These are phyloP conservation scores for Lepidotrigona ventralis DNA, from an alignment of 1,140 invertebrate genomes.

Conservation along the genomic window DNA sequence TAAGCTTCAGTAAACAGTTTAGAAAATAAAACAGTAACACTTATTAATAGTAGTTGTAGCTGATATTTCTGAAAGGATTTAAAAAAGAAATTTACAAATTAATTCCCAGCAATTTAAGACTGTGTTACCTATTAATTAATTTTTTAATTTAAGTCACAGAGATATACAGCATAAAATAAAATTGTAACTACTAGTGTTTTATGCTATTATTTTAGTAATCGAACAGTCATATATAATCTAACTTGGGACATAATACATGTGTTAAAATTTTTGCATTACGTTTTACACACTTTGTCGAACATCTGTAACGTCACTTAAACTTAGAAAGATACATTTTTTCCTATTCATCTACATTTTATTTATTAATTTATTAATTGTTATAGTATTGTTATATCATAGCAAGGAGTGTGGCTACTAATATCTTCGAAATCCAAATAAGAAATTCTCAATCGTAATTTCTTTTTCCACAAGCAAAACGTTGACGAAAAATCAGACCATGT, in stretches of 20 bases:
- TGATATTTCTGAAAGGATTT: too few relatives aligned
- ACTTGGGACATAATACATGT: background rate
- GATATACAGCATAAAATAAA: too few relatives aligned
- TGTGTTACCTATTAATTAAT: too few relatives aligned
- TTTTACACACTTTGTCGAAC: background rate
- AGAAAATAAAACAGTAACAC: too few relatives aligned
- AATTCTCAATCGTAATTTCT: background rate
- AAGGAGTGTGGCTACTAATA: background rate
- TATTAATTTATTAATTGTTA: background rate
- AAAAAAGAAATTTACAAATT: too few relatives aligned
- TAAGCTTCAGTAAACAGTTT: background rate
- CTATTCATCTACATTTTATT: background rate
- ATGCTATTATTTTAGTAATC: too few relatives aligned
- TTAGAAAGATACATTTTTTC: background rate
- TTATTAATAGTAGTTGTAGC: too few relatives aligned
- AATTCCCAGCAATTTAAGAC: too few relatives aligned
- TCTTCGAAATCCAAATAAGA: background rate
- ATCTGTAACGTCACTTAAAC: background rate
- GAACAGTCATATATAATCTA: too few relatives aligned
- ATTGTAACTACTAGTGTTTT: too few relatives aligned
- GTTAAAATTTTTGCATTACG: background rate
- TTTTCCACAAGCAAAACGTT: background rate
- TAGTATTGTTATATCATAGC: background rate
- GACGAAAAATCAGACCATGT: conserved; percentile 24
- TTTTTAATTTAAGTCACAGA: too few relatives aligned